Base-by-base conservation (phyloP, 2,797 vertebrate species). In the Acipenser transmontanus region DNA sequence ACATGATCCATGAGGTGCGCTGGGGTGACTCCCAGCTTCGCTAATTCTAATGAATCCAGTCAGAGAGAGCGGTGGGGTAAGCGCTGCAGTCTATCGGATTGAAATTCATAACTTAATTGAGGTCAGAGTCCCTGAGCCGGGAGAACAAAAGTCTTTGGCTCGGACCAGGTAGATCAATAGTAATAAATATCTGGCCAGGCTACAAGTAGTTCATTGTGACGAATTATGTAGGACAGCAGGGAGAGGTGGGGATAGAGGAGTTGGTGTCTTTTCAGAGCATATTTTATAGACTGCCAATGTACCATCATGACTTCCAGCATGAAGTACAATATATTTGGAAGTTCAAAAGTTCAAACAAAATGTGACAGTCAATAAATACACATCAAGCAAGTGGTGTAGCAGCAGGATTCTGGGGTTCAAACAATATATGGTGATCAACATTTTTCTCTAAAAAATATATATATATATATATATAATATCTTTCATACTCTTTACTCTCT, bases 51-150 rank as follows among this genome's bases (percentile, higher is more conserved):
- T 98, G 95, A 96, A 97, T 95, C 91, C 93, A 92, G 89, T 89
- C 87, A 86, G 82, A 81, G 84, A 82, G 85, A 88, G 88, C 90
- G 91, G 83, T 87, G 82, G 91, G 91, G 93, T 92, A 90, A 90
- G 92, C 91, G 87, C 89, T 93, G 84, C 89, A 94, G 95, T 96
- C 95, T 96, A 97, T 98, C 89, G 94, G 94, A 98, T 96, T 96
- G 94, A 97, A 97, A 98, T 98, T 97, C 96, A 97, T 98, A 98
- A 98, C 94, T 96, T 98, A 98, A 98, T 98, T 98, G 96, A 98
- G 95, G 96, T 97, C 94, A 97, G 89, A 97, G 93, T 92, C 92
- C 90, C 74, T 34, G 81, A 91, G 91, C 89, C 89, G 86, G 87
- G 88, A 93, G 94, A 95, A 96, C 95, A 96, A 95, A 96, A 95